A percentile compares a stretch with the other conserved stretches of the same genome.
phyloP scores from a whole-genome alignment of 2,888 invertebrate genomes.

The Chrysolina oricalcia region DNA sequence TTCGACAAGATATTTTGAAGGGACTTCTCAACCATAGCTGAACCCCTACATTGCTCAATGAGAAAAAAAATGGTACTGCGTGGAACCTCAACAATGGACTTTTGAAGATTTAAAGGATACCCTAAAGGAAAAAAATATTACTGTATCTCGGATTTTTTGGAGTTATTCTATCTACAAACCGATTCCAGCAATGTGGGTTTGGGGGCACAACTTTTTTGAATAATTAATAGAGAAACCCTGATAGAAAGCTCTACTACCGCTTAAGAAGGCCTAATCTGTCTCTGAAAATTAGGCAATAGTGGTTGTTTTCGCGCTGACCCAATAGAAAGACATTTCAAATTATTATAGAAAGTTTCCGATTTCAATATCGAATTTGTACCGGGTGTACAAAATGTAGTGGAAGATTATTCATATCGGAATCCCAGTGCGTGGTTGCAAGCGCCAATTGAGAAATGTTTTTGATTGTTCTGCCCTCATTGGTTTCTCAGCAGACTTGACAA shows the following conservation, averaged over 20 bases:
- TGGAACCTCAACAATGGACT: neutral
- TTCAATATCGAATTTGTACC: neutral
- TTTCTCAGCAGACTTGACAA: neutral
- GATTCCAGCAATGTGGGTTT: too few relatives aligned
- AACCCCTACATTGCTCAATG: neutral
- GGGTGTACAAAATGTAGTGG: neutral
- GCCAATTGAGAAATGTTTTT: neutral
- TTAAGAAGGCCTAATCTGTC: neutral
- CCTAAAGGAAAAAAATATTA: neutral
- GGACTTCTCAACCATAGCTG: neutral
- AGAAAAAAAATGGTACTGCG: neutral
- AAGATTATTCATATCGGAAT: neutral
- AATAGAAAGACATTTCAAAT: neutral
- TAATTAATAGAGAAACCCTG: too few relatives aligned
- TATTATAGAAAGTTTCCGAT: neutral
- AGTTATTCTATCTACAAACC: neutral
- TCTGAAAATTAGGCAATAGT: neutral
- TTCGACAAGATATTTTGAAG: neutral
- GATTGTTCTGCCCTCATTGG: neutral
- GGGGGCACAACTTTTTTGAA: too few relatives aligned
- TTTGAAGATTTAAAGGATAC: neutral
- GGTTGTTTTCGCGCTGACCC: neutral
- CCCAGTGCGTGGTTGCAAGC: neutral
- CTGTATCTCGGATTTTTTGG: neutral
- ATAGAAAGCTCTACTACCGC: neutral